Evolutionary conservation across 92 coral and sea anemone species (phyloP), one percentile per base, ranked within the genome.

Genomic region (Parazoanthus atlanticus): DNA sequence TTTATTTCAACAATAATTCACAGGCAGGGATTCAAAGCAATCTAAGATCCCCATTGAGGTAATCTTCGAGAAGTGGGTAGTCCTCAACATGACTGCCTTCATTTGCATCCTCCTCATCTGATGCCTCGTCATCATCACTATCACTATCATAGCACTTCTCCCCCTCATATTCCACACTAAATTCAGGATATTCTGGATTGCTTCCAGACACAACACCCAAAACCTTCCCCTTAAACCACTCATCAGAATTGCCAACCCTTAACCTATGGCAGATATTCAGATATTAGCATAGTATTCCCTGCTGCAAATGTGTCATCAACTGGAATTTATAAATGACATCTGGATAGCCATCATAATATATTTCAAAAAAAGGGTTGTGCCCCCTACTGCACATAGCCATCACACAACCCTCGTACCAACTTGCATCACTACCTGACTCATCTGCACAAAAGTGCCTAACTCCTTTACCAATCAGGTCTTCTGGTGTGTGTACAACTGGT

Each of bases 351-450:
- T 81, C 74, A 81, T 81, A 81, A 30, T 43, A 31, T 19, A 81
- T 65, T 81, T 81, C 32, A 81, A 81, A 81, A 5, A 32, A 19
- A 17, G 85, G 85, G 74, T 81, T 81, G 52, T 13, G 19, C 66
- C 49, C 85, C 46, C 33, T 81, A 23, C 88, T 52, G 21, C 88
- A 70, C 30, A 85, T 26, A 29, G 88, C 29, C 31, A 85, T 19
- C 61, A 86, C 89, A 86, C 73, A 76, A 28, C 89, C 81, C 11
- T 86, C 84, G 76, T 76, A 86, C 89, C 73, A 86, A 76, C 66
- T 47, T 40, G 28, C 89, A 76, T 76, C 79, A 40, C 29, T 21
- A 73, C 29, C 84, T 21, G 49, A 13, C 6, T 85, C 89, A 72
- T 47, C 66, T 38, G 21, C 41, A 47, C 88, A 72, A 46, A 41